Percentiles rank a stretch among this genome's conserved stretches.
These are phyloP conservation scores for Cataglyphis cursor DNA, from an alignment of 2,888 invertebrate genomes.

Conservation along the genomic window DNA sequence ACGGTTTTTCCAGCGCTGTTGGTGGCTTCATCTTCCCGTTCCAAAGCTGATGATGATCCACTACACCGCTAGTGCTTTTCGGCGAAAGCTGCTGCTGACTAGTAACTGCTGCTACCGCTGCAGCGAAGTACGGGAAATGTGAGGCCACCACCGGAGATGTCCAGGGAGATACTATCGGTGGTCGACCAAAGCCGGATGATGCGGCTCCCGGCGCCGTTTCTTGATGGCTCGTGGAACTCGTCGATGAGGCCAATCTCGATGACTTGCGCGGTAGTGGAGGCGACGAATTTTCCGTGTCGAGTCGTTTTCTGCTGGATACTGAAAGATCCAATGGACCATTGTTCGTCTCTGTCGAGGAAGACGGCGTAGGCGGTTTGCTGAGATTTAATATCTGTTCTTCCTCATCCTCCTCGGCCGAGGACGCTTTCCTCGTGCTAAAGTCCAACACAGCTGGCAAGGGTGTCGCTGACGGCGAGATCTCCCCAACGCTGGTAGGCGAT, in stretches of 20 bases:
- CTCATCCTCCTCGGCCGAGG: conserved; percentile 88
- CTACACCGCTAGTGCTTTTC: conserved; percentile 88
- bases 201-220: conserved; percentile 73
- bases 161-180: conserved; percentile 92
- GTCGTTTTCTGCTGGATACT: conserved; percentile 92
- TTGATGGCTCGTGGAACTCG: conserved; percentile 77
- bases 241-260: conserved; percentile 87
- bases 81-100: conserved; percentile 90
- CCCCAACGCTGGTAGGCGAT: conserved; percentile 88
- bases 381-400: conserved; percentile 92
- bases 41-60: conserved; percentile 88
- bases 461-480: conserved; percentile 84
- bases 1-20: conserved; percentile 86
- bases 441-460: conserved; percentile 90
- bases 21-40: conserved; percentile 94
- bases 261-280: conserved; percentile 90
- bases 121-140: conserved; percentile 93
- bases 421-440: conserved; percentile 92
- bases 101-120: conserved; percentile 92
- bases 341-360: conserved; percentile 87
- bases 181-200: conserved; percentile 89
- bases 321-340: conserved; percentile 94
- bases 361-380: conserved; percentile 90
- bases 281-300: conserved; percentile 89
- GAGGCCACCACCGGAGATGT: conserved; percentile 92